Conservation (phyloP, 2,797 vertebrate species). For the Oryzias sinensis region DNA sequence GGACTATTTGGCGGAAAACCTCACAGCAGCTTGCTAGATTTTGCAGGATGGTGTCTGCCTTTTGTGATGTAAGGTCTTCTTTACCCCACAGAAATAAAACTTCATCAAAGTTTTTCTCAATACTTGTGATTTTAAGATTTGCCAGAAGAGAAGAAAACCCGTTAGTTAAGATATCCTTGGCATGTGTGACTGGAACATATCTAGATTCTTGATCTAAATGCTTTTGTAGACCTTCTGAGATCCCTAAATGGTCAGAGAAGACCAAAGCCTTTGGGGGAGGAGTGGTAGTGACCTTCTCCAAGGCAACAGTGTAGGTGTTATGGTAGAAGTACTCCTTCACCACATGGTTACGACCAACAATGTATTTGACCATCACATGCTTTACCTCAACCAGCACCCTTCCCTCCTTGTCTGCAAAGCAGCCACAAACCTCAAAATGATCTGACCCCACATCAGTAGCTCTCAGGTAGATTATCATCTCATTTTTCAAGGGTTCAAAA, state of each 20-base stretch:
- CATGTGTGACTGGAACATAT: conserved; percentile 39
- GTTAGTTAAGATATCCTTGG: conserved; percentile 48
- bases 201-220: conserved; percentile 69
- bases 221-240: conserved; percentile 70
- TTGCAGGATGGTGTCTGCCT: conserved; percentile 61
- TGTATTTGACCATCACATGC: conserved; percentile 71
- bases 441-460: conserved; percentile 61
- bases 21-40: conserved; percentile 80
- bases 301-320: conserved; percentile 69
- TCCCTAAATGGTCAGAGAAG: conserved; percentile 78
- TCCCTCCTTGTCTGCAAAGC: conserved; percentile 80
- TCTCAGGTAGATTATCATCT: conserved; percentile 86
- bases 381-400: conserved; percentile 81
- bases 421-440: conserved; percentile 81
- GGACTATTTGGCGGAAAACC: conserved; percentile 77
- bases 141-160: conserved; percentile 55
- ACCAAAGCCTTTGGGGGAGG: conserved; percentile 70
- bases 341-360: conserved; percentile 62
- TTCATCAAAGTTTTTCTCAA: conserved; percentile 71
- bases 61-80: conserved; percentile 66
- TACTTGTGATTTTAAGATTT: conserved; percentile 59
- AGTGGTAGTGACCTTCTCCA: conserved; percentile 18
- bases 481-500: conserved; percentile 77
- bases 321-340: conserved; percentile 81
- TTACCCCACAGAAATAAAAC: conserved; percentile 85